These are phyloP conservation scores for Cheilosia vernalis DNA, from an alignment of 2,888 invertebrate species.

Conservation along the genomic window DNA sequence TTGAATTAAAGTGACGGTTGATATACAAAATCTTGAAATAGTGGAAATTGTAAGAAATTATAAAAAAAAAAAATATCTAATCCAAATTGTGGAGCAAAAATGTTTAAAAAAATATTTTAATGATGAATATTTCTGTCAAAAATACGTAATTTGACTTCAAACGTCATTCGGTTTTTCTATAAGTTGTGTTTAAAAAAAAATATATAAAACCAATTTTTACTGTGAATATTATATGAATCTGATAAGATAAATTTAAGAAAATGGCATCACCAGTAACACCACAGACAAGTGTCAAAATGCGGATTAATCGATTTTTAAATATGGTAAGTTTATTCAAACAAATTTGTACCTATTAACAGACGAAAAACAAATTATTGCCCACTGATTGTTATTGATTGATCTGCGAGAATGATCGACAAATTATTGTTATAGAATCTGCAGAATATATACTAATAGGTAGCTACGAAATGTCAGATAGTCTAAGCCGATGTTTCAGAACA, in stretches of 20 bases:
- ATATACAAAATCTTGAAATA: not conserved
- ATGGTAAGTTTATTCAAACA: constrained; percentile 38
- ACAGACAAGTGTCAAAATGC: constrained; percentile 54
- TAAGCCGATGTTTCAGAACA: too few species aligned
- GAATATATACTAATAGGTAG: too few species aligned
- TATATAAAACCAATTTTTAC: constrained; percentile 44
- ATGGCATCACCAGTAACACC: constrained; percentile 33
- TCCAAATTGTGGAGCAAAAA: constrained; percentile 13
- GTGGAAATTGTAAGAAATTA: constrained; percentile 9
- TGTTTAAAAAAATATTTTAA: constrained; percentile 18
- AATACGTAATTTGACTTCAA: constrained; percentile 13
- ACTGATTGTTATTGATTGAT: too few species aligned
- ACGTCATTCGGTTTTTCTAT: not conserved
- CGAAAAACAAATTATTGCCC: too few species aligned
- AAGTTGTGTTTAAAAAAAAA: constrained; percentile 10
- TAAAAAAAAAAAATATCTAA: not conserved
- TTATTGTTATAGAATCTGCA: too few species aligned
- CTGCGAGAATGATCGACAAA: too few species aligned
- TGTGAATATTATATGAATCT: constrained; percentile 58
- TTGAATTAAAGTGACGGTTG: constrained; percentile 11
- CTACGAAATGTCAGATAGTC: too few species aligned
- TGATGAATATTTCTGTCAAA: constrained; percentile 42
- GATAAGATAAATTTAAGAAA: constrained; percentile 25
- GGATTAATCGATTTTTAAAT: constrained; percentile 60
- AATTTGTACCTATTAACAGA: too few species aligned